Evolutionary conservation across 2,113 vertebrate genomes (phyloP).

Genomic region (Cebidichthys violaceus): DNA sequence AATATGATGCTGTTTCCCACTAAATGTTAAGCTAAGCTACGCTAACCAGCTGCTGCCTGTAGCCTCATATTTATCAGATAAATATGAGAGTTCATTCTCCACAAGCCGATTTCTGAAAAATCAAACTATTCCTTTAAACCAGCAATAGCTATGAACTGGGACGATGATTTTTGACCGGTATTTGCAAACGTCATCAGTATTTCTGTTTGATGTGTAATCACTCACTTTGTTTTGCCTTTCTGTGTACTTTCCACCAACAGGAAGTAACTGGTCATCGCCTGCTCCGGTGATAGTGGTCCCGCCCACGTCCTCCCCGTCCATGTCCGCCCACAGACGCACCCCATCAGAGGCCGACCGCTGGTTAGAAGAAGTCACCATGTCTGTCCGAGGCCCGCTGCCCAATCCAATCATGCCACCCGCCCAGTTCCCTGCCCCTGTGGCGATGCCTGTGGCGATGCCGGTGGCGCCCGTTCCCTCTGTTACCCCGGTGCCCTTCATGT

Average conservation of each 20-base stretch:
- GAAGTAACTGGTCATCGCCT: conserved; percentile 77
- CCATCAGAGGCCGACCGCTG: conserved; percentile 98
- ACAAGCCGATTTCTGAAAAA: not conserved
- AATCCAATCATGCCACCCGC: conserved; percentile 70
- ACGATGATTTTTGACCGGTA: too few species aligned
- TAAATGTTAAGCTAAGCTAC: not conserved
- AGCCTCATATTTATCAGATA: not conserved
- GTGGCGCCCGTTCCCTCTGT: conserved; percentile 74
- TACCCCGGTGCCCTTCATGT: conserved; percentile 81
- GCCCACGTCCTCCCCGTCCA: conserved; percentile 55
- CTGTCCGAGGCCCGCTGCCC: conserved; percentile 86
- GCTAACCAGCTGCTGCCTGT: not conserved
- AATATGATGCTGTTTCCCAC: not conserved
- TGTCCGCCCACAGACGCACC: conserved; percentile 88
- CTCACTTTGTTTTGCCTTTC: not conserved
- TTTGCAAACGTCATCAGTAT: too few species aligned
- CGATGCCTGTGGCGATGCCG: conserved; percentile 17
- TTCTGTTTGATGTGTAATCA: too few species aligned
- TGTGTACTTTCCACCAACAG: conserved; percentile 53
- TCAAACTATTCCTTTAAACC: not conserved
- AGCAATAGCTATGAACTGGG: not conserved
- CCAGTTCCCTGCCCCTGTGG: conserved; percentile 77
- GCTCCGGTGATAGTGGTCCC: conserved; percentile 62
- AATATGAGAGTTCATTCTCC: not conserved
- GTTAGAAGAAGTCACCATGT: conserved; percentile 97